phyloP scores from a whole-genome alignment of 2,113 vertebrate species.

The Geococcyx californianus region DNA sequence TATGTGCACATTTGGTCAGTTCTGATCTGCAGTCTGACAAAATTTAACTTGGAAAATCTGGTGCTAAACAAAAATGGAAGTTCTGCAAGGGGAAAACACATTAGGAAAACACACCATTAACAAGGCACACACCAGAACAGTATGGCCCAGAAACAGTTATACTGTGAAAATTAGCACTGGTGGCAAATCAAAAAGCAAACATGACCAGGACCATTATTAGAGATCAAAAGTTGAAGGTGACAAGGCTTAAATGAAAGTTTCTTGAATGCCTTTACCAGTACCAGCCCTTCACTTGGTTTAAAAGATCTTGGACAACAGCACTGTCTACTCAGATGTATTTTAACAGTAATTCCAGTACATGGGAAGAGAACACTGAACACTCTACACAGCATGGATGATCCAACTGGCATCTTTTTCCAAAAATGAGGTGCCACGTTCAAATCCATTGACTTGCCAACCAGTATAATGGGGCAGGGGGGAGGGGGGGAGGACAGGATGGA shows the following conservation, averaged over 20 bases:
- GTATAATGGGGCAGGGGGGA: not conserved
- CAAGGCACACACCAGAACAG: not conserved
- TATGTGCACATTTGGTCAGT: not conserved
- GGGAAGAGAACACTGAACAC: not conserved
- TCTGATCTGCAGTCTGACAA: not conserved
- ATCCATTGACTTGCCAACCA: not conserved
- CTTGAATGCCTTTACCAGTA: not conserved
- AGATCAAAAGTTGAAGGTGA: not conserved
- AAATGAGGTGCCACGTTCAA: not conserved
- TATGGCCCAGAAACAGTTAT: not conserved
- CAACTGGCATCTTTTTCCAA: not conserved
- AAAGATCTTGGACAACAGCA: not conserved
- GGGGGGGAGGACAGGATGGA: too few relatives aligned
- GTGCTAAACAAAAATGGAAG: not conserved
- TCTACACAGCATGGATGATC: not conserved
- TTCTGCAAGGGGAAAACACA: not conserved
- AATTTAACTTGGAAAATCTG: not conserved
- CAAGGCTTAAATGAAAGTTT: not conserved
- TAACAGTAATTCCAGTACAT: not conserved
- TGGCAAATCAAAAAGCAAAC: not conserved
- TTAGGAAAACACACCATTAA: not conserved
- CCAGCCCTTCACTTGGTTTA: not conserved
- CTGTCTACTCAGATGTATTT: not conserved
- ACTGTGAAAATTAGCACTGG: not conserved
- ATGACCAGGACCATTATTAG: not conserved